Evolutionary conservation across 2,797 vertebrate species (phyloP), one percentile per base, ranked within the genome.

Genomic region (Harpagifer antarcticus): DNA sequence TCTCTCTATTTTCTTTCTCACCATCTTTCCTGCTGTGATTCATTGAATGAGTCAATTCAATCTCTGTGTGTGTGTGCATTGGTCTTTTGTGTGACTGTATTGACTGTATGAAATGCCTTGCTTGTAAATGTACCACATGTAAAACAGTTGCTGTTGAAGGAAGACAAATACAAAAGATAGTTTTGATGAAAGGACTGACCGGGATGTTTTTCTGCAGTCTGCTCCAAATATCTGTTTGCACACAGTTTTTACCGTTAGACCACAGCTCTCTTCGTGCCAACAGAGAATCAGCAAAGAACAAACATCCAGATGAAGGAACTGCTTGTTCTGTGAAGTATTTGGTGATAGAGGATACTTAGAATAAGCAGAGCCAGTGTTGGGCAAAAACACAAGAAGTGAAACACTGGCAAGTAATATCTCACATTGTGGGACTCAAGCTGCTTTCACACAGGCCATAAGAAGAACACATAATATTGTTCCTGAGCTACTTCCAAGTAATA

Each of bases 381-480:
- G 53, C 42, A 15, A 37, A 40, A 78, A 64, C 27, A 31, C 47
- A 64, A 49, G 48, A 72, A 81, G 37, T 23, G 20, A 73, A 83
- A 78, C 57, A 17, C 64, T 11, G 56, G 57, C 78, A 83, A 82
- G 68, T 63, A 76, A 45, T 27, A 59, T 64, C 15, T 72, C 54
- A 48, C 53, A 68, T 72, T 66, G 49, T 70, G 63, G 58, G 15
- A 33, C 33, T 82, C 60, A 68, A 45, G 55, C 60, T 64, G 49
- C 68, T 80, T 55, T 68, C 23, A 48, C 40, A 6, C 27, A 27
- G 20, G 33, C 48, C 47, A 5, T 27, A 58, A 64, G 37, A 73
- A 50, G 57, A 61, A 75, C 82, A 44, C 68, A 74, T 69, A 87
- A 90, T 76, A 87, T 88, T 88, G 77, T 82, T 79, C 43, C 75